Evolutionary conservation across 2,113 vertebrate species (phyloP).

Genomic region (Antechinus flavipes): DNA sequence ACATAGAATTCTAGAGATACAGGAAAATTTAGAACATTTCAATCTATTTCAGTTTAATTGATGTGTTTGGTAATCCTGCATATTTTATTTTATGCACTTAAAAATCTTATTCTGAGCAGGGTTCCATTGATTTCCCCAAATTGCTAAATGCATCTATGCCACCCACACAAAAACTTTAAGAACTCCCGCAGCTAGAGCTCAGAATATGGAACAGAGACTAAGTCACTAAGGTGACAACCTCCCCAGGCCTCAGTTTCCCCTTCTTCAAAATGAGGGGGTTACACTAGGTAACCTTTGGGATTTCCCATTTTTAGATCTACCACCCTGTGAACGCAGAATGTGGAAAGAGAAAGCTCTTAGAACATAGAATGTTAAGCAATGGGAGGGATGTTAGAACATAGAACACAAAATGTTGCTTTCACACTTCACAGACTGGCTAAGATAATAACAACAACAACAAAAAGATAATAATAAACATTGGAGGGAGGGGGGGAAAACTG

Average conservation of each 20-base stretch:
- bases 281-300: neutral
- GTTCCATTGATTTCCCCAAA: too few species aligned
- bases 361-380: neutral
- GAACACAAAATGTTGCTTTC: neutral
- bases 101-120: neutral
- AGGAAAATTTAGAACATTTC: neutral
- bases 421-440: too few species aligned
- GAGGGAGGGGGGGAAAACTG: too few species aligned
- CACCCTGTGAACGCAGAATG: neutral
- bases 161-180: neutral
- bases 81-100: neutral
- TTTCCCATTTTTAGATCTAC: neutral
- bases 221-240: neutral
- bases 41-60: neutral
- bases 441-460: too few species aligned
- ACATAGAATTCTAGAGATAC: neutral
- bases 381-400: neutral
- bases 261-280: neutral
- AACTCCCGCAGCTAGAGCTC: neutral
- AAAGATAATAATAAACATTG: too few species aligned
- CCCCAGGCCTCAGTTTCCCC: neutral
- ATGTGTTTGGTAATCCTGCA: neutral
- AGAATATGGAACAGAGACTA: too few species aligned
- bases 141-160: too few species aligned
- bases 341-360: neutral